These are phyloP conservation scores for Halichoerus grypus DNA, from an alignment of 2,113 vertebrate genomes.

Conservation along the genomic window DNA sequence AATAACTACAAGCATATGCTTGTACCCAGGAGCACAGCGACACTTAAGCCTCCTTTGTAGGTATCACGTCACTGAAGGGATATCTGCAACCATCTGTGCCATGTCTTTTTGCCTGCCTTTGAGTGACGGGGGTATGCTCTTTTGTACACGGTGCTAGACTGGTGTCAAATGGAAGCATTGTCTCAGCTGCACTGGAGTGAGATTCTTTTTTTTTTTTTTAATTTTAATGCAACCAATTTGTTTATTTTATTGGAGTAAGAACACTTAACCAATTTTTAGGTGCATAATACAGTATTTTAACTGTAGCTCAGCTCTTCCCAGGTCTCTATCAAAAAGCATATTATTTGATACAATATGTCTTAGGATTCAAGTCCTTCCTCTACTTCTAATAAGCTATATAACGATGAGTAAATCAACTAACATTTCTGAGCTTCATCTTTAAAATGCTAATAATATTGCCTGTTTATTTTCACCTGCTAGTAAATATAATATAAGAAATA, in stretches of 20 bases:
- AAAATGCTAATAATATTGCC: background rate
- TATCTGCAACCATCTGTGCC: background rate
- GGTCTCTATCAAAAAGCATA: background rate
- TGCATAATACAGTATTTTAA: background rate
- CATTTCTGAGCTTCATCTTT: background rate
- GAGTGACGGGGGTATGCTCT: accelerated
- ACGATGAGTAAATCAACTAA: background rate
- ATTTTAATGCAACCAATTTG: background rate
- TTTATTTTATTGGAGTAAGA: background rate
- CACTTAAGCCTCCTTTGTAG: background rate
- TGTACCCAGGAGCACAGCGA: background rate
- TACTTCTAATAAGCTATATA: background rate
- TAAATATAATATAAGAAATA: background rate
- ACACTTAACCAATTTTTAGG: background rate
- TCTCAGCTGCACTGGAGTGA: background rate
- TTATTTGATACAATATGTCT: background rate
- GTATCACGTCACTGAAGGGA: background rate
- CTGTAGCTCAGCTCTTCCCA: background rate
- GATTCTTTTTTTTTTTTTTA: background rate
- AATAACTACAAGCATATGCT: background rate
- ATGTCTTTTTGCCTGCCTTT: background rate
- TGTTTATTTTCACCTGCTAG: background rate
- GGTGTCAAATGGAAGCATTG: background rate
- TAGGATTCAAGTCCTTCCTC: background rate
- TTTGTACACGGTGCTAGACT: background rate